Base-by-base conservation (phyloP, 2,113 vertebrate species). In the Periophthalmus modestus region DNA sequence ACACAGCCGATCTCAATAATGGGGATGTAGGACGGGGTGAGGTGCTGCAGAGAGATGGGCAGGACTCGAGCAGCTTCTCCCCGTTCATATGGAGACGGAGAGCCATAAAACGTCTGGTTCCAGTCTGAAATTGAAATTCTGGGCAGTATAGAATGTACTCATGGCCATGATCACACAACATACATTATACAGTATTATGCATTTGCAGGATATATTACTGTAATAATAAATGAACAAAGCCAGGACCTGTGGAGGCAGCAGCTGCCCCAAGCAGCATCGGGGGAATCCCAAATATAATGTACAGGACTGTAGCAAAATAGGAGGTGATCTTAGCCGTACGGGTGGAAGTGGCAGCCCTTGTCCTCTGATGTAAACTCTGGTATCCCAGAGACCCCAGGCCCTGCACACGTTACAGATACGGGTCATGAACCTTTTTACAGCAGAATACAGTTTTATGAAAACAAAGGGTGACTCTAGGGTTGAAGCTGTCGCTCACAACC, bases 301-400 rank as follows among this genome's bases (percentile, higher is more conserved):
- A 82, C 1, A 88, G 15, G 12, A 89, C 0, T 4, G 90, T 90
- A 1, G 93, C 90, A 36, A 88, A 50, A 57, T 79, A 85, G 75
- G 91, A 94, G 5, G 88, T 82, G 23, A 91, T 5, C 75, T 82
- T 91, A 2, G 92, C 93, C 33, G 90, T 84, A 21, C 69, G 34
- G 18, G 84, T 18, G 0, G 91, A 92, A 39, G 91, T 78, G 14
- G 85, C 0, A 0, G 94, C 93, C 54, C 95, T 81, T 15, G 90
- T 77, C 73, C 94, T 91, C 85, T 95, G 93, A 75, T 93, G 94
- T 55, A 93, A 90, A 9, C 80, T 79, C 78, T 95, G 93, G 84
- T 82, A 92, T 0, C 91, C 89, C 72, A 93, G 78, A 28, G 80
- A 87, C 0, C 93, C 93, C 21, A 94, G 73, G 7, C 79, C 81